Evolutionary conservation across 1,140 invertebrate genomes (phyloP).

Genomic region (Drosophila mauritiana): DNA sequence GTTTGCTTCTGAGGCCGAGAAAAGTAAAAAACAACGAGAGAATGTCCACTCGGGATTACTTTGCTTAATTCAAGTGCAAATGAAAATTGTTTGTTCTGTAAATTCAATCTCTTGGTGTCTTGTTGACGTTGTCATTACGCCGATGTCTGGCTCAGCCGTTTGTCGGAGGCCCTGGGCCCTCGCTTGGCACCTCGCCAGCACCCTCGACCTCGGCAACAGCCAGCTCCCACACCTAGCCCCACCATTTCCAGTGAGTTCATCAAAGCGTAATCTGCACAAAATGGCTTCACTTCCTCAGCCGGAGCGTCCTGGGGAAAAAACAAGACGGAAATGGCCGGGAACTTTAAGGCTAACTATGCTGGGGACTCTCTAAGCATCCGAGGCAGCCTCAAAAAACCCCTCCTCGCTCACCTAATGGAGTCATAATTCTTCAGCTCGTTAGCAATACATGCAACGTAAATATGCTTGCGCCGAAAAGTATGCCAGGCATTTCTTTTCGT

Average conservation of each 20-base stretch:
- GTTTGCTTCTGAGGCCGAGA: background rate
- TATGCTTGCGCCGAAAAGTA: slow-evolving; percentile 69
- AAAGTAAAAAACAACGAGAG: slow-evolving; percentile 2
- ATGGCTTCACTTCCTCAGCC: slow-evolving; percentile 73
- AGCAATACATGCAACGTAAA: slow-evolving; percentile 76
- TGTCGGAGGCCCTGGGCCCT: slow-evolving; percentile 3
- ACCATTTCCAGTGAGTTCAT: slow-evolving; percentile 60
- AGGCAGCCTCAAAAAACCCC: slow-evolving; percentile 4
- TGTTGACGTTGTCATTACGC: slow-evolving; percentile 74
- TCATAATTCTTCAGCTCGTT: slow-evolving; percentile 82
- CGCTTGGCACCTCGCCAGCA: slow-evolving; percentile 1
- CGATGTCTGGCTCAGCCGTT: slow-evolving; percentile 28
- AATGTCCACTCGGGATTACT: slow-evolving; percentile 76
- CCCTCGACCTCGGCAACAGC: background rate
- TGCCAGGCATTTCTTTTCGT: slow-evolving; percentile 71
- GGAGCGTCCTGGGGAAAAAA: slow-evolving; percentile 6
- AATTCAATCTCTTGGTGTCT: slow-evolving; percentile 77
- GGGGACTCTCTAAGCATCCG: slow-evolving; percentile 12
- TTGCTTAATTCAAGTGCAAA: slow-evolving; percentile 83
- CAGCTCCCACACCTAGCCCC: background rate
- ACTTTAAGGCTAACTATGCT: slow-evolving; percentile 78
- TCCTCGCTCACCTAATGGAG: slow-evolving; percentile 62
- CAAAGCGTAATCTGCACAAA: slow-evolving; percentile 82
- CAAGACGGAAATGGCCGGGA: slow-evolving; percentile 49
- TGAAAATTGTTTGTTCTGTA: slow-evolving; percentile 82